A percentile compares a stretch with the other conserved stretches of the same genome.
Conservation (phyloP, 2,888 invertebrate species). For the Pterobdella sp. region DNA sequence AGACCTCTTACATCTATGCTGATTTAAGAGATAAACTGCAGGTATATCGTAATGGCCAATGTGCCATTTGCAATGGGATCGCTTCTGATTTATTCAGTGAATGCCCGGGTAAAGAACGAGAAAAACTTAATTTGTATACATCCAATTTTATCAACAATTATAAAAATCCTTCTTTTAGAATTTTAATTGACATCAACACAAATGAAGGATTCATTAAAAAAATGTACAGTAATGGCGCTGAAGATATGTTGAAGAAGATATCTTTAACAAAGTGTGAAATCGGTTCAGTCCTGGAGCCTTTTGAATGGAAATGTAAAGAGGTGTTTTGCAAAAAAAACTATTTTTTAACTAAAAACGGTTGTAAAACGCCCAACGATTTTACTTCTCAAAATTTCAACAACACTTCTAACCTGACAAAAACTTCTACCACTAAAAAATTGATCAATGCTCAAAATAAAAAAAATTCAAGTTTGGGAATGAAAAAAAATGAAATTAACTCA, state of each 20-base stretch:
- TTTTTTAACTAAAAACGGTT: conserved; percentile 18
- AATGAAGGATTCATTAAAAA: background rate
- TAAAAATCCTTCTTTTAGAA: conserved; percentile 9
- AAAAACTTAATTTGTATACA: background rate
- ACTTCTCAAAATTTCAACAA: background rate
- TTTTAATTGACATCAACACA: conserved; percentile 17
- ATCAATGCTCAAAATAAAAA: background rate
- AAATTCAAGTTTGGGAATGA: background rate
- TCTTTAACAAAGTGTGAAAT: conserved; percentile 28
- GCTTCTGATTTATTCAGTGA: conserved; percentile 28
- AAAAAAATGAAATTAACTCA: background rate
- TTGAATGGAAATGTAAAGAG: conserved; percentile 32
- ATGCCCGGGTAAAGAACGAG: conserved; percentile 35
- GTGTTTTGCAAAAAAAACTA: conserved; percentile 30
- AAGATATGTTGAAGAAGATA: conserved; percentile 7
- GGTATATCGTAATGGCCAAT: conserved; percentile 41
- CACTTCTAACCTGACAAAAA: background rate
- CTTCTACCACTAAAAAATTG: background rate
- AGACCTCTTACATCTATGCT: conserved; percentile 26
- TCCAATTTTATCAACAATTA: background rate
- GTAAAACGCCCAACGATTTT: background rate
- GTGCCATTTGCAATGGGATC: conserved; percentile 41
- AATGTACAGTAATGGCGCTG: background rate
- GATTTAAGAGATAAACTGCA: conserved; percentile 14
- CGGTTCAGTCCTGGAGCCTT: conserved; percentile 37